Evolutionary conservation across 2,113 vertebrate genomes (phyloP).

Genomic region (Gadus macrocephalus): DNA sequence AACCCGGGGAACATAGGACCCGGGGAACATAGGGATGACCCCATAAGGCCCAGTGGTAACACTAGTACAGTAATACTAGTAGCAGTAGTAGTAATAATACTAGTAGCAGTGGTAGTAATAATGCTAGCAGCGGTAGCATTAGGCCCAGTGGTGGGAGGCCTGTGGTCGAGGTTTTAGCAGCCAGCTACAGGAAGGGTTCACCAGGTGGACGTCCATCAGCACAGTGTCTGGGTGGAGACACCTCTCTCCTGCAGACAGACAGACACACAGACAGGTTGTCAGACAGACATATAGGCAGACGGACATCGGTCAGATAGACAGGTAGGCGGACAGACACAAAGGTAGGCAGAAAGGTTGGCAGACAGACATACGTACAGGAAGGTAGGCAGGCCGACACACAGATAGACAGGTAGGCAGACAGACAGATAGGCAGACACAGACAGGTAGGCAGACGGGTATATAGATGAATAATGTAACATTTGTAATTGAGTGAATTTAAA

Average conservation of each 20-base stretch:
- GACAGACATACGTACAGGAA: too few relatives aligned
- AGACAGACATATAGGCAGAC: too few relatives aligned
- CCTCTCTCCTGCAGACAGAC: constrained; percentile 77
- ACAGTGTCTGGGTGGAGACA: constrained; percentile 86
- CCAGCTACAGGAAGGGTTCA: constrained; percentile 92
- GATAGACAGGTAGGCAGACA: too few relatives aligned
- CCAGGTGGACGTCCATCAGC: constrained; percentile 84
- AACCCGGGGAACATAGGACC: too few relatives aligned
- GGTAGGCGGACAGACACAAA: too few relatives aligned
- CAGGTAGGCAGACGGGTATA: too few relatives aligned
- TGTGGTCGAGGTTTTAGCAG: constrained; percentile 80
- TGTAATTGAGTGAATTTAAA: background rate
- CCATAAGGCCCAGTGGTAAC: background rate
- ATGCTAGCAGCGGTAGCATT: background rate
- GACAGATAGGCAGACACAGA: too few relatives aligned
- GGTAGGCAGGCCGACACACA: too few relatives aligned
- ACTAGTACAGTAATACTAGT: background rate
- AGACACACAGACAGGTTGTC: background rate
- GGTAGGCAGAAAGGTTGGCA: too few relatives aligned
- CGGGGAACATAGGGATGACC: too few relatives aligned
- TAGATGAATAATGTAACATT: background rate
- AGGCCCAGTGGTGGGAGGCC: too few relatives aligned
- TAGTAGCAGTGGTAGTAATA: background rate
- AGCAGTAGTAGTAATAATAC: background rate
- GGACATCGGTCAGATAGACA: too few relatives aligned